phyloP scores from a whole-genome alignment of 2,888 invertebrate genomes.

The Chrysolina haemoptera region DNA sequence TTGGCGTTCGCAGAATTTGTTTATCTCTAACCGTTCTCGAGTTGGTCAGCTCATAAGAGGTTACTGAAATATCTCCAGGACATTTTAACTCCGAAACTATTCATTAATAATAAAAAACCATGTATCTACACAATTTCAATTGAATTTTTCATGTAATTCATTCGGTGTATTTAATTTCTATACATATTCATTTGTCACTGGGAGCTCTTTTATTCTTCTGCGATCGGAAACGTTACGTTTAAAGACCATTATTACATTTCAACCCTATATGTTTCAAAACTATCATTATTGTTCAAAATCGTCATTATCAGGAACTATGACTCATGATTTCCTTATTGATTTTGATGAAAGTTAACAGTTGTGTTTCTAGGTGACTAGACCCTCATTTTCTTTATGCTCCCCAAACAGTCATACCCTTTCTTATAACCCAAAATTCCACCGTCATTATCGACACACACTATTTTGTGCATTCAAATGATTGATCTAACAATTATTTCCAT shows the following conservation, averaged over 20 bases:
- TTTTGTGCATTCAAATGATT: conserved; percentile 6
- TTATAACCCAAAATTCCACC: conserved; percentile 1
- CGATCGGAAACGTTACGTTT: background rate
- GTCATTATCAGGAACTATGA: conserved; percentile 1
- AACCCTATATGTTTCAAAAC: no score
- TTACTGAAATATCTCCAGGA: no score
- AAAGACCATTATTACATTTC: no score
- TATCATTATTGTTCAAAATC: background rate
- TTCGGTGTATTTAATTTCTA: background rate
- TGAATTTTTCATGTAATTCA: background rate
- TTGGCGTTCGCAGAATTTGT: no score
- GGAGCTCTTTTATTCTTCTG: background rate
- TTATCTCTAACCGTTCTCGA: no score
- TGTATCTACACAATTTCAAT: no score
- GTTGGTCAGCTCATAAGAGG: no score
- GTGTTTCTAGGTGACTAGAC: conserved; percentile 4
- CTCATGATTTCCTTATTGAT: background rate
- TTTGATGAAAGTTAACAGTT: background rate
- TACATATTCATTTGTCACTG: background rate
- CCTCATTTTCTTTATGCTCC: conserved; percentile 8
- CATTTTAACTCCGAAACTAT: no score
- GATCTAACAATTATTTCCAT: conserved; percentile 7
- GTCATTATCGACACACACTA: background rate
- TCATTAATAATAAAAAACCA: no score
- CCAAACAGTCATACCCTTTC: background rate